Base-by-base conservation (phyloP, 2,797 vertebrate species). In the Myotis planiceps region DNA sequence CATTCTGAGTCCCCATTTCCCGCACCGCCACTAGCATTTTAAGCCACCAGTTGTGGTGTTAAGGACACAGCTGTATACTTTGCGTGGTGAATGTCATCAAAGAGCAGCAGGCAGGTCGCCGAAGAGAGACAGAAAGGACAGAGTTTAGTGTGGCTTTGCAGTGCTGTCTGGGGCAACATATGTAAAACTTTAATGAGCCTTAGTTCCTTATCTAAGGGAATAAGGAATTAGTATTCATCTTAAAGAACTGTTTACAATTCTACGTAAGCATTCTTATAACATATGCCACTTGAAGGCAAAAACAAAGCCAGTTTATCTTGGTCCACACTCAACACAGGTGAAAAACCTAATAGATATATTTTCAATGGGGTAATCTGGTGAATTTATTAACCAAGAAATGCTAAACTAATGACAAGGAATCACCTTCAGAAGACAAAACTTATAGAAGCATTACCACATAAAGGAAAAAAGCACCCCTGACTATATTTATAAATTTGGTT, bases 201-300 rank as follows among this genome's bases (percentile, higher is more conserved):
- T 85, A 55, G 25, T 45, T 94, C 14, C 69, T 68, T 79, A 74
- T 58, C 37, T 78, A 89, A 95, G 49, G 19, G 93, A 87, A 90
- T 82, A 72, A 4, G 12, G 83, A 93, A 93, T 87, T 90, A 39
- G 71, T 21, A 65, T 60, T 83, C 91, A 92, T 76, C 84, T 94
- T 72, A 65, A 82, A 92, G 55, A 90, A 53, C 49, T 87, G 42
- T 76, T 89, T 95, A 83, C 93, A 96, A 93, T 93, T 94, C 83
- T 83, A 87, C 90, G 74, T 83, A 96, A 95, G 90, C 76, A 51
- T 45, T 69, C 71, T 82, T 34, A 18, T 39, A 51, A 47, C 32
- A 90, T 49, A 53, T 39, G 49, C 27, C 66, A 76, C 83, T 71
- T 69, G 60, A 74, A 93, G 66, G 68, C 29, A 94, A 65, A 94